These are phyloP conservation scores for Apis cerana DNA, from an alignment of 1,140 invertebrate species.

Conservation along the genomic window DNA sequence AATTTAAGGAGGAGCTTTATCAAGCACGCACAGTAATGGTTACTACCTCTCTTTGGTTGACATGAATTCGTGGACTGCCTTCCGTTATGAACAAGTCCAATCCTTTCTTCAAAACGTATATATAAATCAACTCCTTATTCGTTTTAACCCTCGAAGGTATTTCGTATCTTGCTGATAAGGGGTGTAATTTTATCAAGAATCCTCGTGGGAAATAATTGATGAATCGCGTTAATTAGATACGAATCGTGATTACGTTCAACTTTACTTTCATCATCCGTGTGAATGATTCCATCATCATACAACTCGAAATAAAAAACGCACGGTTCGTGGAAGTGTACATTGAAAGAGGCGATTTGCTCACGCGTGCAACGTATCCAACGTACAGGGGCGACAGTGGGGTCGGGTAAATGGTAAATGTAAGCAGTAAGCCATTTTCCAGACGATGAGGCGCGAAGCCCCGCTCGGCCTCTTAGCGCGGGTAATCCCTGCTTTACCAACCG, in stretches of 20 bases:
- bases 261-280: too few relatives aligned
- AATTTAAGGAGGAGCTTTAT: conserved; percentile 59
- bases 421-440: conserved; percentile 82
- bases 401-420: conserved; percentile 74
- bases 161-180: too few relatives aligned
- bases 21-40: conserved; percentile 65
- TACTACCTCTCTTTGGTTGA: conserved; percentile 35
- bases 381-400: conserved; percentile 10
- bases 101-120: conserved; percentile 39
- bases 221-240: too few relatives aligned
- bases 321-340: not conserved
- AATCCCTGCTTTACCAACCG: conserved; percentile 79
- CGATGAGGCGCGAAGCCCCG: conserved; percentile 81
- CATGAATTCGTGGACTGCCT: conserved; percentile 42
- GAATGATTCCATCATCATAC: too few relatives aligned
- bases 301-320: not conserved
- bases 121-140: too few relatives aligned
- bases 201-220: too few relatives aligned
- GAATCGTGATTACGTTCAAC: too few relatives aligned
- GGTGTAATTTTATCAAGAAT: too few relatives aligned
- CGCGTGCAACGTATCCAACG: conserved; percentile 1
- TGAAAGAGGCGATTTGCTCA: conserved; percentile 28
- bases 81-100: conserved; percentile 70
- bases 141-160: too few relatives aligned
- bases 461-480: conserved; percentile 76